Conservation (phyloP, 37 sponge, comb jelly and placozoan species). For the Hexactinellida sp. region DNA sequence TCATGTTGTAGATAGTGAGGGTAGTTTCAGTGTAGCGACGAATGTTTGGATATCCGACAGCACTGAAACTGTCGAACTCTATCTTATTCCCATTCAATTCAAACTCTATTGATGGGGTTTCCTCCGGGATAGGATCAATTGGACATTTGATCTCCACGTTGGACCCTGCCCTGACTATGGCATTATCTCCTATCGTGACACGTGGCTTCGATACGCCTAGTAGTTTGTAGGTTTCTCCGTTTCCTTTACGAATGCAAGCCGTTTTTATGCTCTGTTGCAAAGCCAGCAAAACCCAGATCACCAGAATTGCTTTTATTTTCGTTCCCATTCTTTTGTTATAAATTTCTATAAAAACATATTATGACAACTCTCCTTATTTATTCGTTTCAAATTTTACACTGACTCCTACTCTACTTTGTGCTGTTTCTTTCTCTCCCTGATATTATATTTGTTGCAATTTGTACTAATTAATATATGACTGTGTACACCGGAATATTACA, state of each 20-base stretch:
- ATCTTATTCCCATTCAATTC: background rate
- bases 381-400: too few species aligned
- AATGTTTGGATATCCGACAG: constrained; percentile 3
- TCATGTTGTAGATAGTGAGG: background rate
- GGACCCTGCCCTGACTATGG: background rate
- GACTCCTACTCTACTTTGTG: too few species aligned
- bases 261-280: background rate
- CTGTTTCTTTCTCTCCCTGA: too few species aligned
- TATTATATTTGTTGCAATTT: too few species aligned
- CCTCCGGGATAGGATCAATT: background rate
- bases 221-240: background rate
- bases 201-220: background rate
- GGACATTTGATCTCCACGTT: background rate
- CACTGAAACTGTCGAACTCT: background rate
- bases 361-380: too few species aligned
- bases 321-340: background rate
- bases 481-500: too few species aligned
- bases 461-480: too few species aligned
- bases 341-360: too few species aligned
- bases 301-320: background rate
- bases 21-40: background rate
- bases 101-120: background rate
- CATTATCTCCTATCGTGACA: background rate
- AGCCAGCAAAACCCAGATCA: background rate
- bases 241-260: background rate